Percentiles rank a stretch among this genome's conserved stretches.
phyloP scores from a whole-genome alignment of 2,888 invertebrate species.

The Clostera curtula region DNA sequence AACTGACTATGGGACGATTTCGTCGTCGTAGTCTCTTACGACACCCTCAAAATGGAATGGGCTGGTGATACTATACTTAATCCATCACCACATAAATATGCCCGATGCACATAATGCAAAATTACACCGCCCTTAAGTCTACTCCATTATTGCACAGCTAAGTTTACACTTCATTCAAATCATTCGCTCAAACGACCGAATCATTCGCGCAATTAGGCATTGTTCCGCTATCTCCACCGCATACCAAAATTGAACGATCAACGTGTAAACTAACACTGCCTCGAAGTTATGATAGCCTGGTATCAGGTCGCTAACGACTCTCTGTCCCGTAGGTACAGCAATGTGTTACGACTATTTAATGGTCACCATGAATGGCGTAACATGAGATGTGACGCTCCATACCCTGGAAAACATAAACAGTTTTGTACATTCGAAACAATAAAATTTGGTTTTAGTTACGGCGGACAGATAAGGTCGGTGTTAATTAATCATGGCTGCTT shows the following conservation, averaged over 20 bases:
- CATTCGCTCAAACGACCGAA: conserved; percentile 17
- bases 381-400: conserved; percentile 51
- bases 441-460: conserved; percentile 57
- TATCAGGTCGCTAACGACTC: conserved; percentile 67
- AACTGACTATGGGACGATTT: too few species aligned
- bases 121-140: too few species aligned
- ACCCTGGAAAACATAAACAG: conserved; percentile 59
- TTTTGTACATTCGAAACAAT: conserved; percentile 46
- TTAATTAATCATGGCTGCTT: conserved; percentile 24
- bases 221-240: conserved; percentile 29
- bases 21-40: too few species aligned
- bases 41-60: too few species aligned
- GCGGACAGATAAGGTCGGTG: conserved; percentile 23
- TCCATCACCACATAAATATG: too few species aligned
- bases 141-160: too few species aligned
- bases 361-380: conserved; percentile 68
- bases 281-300: conserved; percentile 54
- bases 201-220: conserved; percentile 22
- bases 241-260: conserved; percentile 44
- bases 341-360: conserved; percentile 65
- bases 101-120: too few species aligned
- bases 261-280: conserved; percentile 26
- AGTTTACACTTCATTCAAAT: conserved; percentile 9
- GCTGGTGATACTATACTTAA: too few species aligned
- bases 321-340: conserved; percentile 65